Base-by-base conservation (phyloP, 2,797 vertebrate species). In the Siniperca undulata region DNA sequence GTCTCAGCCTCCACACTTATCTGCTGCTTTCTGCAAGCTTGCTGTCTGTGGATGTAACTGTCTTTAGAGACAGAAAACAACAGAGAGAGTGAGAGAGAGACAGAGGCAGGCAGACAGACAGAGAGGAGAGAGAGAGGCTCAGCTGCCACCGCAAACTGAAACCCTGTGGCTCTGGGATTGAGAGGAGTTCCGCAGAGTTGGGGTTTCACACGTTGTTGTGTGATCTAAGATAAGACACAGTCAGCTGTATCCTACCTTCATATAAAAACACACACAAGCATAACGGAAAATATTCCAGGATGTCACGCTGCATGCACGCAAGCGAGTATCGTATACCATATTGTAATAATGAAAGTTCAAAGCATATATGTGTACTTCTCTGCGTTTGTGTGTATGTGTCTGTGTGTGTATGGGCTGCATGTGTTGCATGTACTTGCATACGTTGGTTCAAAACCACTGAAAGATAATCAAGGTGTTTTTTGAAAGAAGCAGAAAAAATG, bases 121-220 rank as follows among this genome's bases (percentile, higher is more conserved):
- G 70, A 76, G 72, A 77, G 71, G 46, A 70, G 81, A 80, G 81
- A 80, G 66, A 24, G 67, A 78, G 82, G 34, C 89, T 94, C 91
- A 94, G 91, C 91, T 89, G 91, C 91, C 84, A 93, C 94, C 95
- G 82, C 94, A 92, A 95, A 95, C 94, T 92, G 93, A 94, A 94
- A 92, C 89, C 86, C 82, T 91, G 93, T 75, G 93, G 94, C 87
- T 93, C 86, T n/a, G 77, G 93, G 88, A 94, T 92, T 42, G 78
- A 88, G 88, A 92, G 91, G 92, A 91, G 91, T 91, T 94, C 89
- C 90, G 72, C 84, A 88, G 89, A 88, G 85, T 86, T 91, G 88
- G 90, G 91, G 91, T 94, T 94, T 95, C 93, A 93, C 91, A 93
- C 69, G 42, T 83, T 42, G 84, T 68, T 83, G 88, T 92, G 88